Evolutionary conservation across 2,113 vertebrate species (phyloP).

Genomic region (Gymnobelideus leadbeateri): DNA sequence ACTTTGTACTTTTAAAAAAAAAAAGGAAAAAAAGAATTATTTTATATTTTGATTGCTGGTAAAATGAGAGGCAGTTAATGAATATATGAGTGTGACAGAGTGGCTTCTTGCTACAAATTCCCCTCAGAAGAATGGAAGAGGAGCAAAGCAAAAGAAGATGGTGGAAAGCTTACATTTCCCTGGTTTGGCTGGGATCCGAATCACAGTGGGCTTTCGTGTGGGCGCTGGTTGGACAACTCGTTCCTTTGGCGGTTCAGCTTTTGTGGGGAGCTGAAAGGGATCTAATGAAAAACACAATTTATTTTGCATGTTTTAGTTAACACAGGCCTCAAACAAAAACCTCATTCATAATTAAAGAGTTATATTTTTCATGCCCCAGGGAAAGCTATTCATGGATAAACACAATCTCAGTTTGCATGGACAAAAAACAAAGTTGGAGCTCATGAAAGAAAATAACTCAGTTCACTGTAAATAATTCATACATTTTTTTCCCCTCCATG

Average conservation of each 20-base stretch:
- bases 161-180: constrained; percentile 83
- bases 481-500: constrained; percentile 62
- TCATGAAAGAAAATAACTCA: constrained; percentile 71
- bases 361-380: constrained; percentile 71
- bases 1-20: not conserved
- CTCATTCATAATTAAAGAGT: constrained; percentile 74
- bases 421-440: constrained; percentile 75
- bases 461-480: constrained; percentile 75
- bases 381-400: constrained; percentile 76
- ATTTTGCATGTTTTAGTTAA: constrained; percentile 76
- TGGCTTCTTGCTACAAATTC: constrained; percentile 30
- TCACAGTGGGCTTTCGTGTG: constrained; percentile 93
- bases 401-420: constrained; percentile 73
- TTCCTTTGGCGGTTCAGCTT: constrained; percentile 80
- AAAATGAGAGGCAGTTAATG: constrained; percentile 29
- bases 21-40: not conserved
- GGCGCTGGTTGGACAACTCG: constrained; percentile 73
- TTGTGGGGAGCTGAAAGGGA: constrained; percentile 84
- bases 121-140: constrained; percentile 34
- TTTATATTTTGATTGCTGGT: constrained; percentile 10
- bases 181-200: constrained; percentile 91
- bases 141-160: constrained; percentile 41
- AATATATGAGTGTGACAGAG: constrained; percentile 33
- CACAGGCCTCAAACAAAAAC: constrained; percentile 67
- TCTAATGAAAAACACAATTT: constrained; percentile 83